Evolutionary conservation across 2,888 invertebrate species (phyloP).

Genomic region (Spodoptera littoralis): DNA sequence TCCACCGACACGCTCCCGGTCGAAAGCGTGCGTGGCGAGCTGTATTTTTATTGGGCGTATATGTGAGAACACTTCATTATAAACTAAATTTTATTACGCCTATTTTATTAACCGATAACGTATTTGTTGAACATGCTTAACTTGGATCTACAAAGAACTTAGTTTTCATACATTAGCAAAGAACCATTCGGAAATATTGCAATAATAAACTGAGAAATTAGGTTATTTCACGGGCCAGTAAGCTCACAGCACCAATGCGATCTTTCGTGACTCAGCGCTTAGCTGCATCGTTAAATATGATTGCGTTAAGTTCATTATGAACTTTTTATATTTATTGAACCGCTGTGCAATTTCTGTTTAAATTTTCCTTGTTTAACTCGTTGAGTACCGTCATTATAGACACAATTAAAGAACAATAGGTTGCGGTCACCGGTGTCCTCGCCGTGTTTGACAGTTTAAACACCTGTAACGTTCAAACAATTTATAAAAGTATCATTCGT

Average conservation of each 20-base stretch:
- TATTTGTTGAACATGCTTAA: slow-evolving; percentile 13
- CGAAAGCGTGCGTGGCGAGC: slow-evolving; percentile 32
- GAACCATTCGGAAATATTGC: slow-evolving; percentile 7
- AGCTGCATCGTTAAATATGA: slow-evolving; percentile 19
- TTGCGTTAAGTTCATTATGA: slow-evolving; percentile 8
- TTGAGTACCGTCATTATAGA: too few species aligned
- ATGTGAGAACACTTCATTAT: slow-evolving; percentile 39
- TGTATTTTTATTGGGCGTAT: slow-evolving; percentile 51
- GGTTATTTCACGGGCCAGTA: slow-evolving; percentile 13
- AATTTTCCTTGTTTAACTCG: neutral
- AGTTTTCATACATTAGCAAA: neutral
- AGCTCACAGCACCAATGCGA: slow-evolving; percentile 7
- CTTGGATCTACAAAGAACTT: neutral
- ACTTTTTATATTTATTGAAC: slow-evolving; percentile 24
- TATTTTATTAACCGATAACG: too few species aligned
- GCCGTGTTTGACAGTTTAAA: too few species aligned
- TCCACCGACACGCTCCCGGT: slow-evolving; percentile 57
- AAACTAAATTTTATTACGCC: slow-evolving; percentile 33
- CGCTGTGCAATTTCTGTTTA: neutral
- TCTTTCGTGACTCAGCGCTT: slow-evolving; percentile 21
- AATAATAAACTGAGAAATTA: slow-evolving; percentile 17
- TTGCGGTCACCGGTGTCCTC: too few species aligned
- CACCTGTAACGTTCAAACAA: too few species aligned
- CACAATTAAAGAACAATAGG: too few species aligned
- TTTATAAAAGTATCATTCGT: too few species aligned